Evolutionary conservation across 2,797 vertebrate genomes (phyloP).

Genomic region (Setipinna tenuifilis): DNA sequence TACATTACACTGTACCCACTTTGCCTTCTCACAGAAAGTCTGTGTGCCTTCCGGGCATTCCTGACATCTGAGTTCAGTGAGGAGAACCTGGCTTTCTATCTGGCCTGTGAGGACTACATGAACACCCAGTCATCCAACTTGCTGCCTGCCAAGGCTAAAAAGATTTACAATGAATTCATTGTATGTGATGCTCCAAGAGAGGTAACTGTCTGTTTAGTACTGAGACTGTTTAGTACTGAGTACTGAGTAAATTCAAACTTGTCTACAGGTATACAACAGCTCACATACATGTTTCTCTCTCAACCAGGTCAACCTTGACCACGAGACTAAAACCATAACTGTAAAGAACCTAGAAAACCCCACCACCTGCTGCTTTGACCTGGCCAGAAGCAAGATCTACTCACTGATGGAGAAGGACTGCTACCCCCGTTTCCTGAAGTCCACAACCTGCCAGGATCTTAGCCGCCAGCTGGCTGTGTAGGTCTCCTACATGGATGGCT

Average conservation of each 20-base stretch:
- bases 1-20: background rate
- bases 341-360: slow-evolving; percentile 73
- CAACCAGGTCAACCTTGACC: slow-evolving; percentile 90
- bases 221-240: background rate
- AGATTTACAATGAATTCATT: slow-evolving; percentile 92
- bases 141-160: slow-evolving; percentile 84
- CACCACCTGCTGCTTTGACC: slow-evolving; percentile 75
- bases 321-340: slow-evolving; percentile 83
- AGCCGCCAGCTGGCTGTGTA: slow-evolving; percentile 60
- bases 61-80: slow-evolving; percentile 94
- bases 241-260: too few relatives aligned
- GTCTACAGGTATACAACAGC: background rate
- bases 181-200: slow-evolving; percentile 88
- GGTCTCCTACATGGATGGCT: background rate
- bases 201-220: slow-evolving; percentile 69
- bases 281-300: background rate
- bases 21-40: slow-evolving; percentile 78
- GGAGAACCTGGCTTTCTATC: slow-evolving; percentile 96
- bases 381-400: slow-evolving; percentile 86
- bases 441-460: slow-evolving; percentile 71
- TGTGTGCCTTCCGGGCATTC: slow-evolving; percentile 90
- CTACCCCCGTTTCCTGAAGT: slow-evolving; percentile 91
- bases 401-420: slow-evolving; percentile 95
- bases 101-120: slow-evolving; percentile 93
- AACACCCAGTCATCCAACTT: slow-evolving; percentile 84